Evolutionary conservation across 1,140 invertebrate genomes (phyloP).

Genomic region (Drosophila yakuba): DNA sequence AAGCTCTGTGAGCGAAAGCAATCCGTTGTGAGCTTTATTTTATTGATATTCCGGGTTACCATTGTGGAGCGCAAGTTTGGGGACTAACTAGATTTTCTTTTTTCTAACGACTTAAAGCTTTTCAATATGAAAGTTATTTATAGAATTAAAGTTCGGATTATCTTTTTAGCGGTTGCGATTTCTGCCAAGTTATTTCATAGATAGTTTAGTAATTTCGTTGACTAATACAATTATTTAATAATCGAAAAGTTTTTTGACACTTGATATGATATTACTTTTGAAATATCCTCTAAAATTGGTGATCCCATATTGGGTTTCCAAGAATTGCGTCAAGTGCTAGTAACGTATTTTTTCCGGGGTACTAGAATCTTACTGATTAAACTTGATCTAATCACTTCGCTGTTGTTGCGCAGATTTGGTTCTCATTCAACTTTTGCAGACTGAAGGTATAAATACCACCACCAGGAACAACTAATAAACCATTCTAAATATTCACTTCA

Average conservation of each 20-base stretch:
- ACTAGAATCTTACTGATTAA: slow-evolving; percentile 32
- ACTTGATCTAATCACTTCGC: slow-evolving; percentile 35
- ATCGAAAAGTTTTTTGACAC: too few species aligned
- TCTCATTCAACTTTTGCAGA: slow-evolving; percentile 32
- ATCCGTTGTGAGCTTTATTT: neutral
- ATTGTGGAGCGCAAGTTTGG: neutral
- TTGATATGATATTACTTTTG: too few species aligned
- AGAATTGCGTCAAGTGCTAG: neutral
- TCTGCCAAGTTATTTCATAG: too few species aligned
- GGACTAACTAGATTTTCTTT: neutral
- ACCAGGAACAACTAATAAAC: neutral
- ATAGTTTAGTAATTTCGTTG: too few species aligned
- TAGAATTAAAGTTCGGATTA: too few species aligned
- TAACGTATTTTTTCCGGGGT: neutral
- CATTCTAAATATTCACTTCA: slow-evolving; percentile 38
- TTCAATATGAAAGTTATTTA: neutral
- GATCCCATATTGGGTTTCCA: neutral
- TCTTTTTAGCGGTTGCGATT: too few species aligned
- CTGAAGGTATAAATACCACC: slow-evolving; percentile 57
- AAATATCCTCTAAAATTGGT: neutral
- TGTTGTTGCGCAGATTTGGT: slow-evolving; percentile 33
- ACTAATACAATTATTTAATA: too few species aligned
- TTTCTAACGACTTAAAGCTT: neutral
- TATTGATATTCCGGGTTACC: neutral
- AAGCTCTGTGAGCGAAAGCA: slow-evolving; percentile 42